Evolutionary conservation across 1,140 invertebrate species (phyloP), one percentile per base, ranked within the genome.

Genomic region (Drosophila nannoptera): DNA sequence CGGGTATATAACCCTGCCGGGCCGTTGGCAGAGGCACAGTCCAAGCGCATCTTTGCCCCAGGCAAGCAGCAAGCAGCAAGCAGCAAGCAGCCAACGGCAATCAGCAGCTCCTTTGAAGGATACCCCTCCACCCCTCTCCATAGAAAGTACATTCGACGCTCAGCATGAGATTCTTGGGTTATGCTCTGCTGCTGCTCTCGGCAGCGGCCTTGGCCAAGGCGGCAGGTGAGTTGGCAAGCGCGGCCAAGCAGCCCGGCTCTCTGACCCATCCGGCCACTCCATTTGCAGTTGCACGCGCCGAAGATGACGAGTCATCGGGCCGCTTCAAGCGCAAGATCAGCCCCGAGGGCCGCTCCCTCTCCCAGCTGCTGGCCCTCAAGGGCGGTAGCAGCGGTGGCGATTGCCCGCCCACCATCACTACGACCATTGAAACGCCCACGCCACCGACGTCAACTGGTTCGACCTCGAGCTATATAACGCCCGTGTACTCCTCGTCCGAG

Each of bases 1-100:
- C 32, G 80, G 77, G 77, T 84, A 84, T 84, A 84, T 84, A 84
- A 84, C 59, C 70, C 53, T 62, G 40, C 7, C 29, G 50, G 36
- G 53, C 45, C 45, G 35, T 42, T 80, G 77, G 64, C 70, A 86
- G 56, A 50, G 48, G 60, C 81, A 84, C 81, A 84, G 81, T 84
- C 70, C 62, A 81, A 8, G 64, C 46, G 77, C 67, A 73, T 60
- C 60, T 74, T 74, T 86, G 62, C 73, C 74, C 32, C 42, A 68
- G 69, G 77, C 75, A 78, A 69, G 55, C 69, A 72, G 42, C 69
- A 43, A 43, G 12, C 40, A 7, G 40, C 22, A 35, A 9, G 58
- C 46, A 58, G 40, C 7, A 43, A 29, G 14, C 14, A 48, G 33
- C 31, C 46, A 58, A 55, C 8, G 8, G 8, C 33, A 1, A 22